Evolutionary conservation across 2,113 vertebrate species (phyloP), one percentile per base, ranked within the genome.

Genomic region (Epinephelus lanceolatus): DNA sequence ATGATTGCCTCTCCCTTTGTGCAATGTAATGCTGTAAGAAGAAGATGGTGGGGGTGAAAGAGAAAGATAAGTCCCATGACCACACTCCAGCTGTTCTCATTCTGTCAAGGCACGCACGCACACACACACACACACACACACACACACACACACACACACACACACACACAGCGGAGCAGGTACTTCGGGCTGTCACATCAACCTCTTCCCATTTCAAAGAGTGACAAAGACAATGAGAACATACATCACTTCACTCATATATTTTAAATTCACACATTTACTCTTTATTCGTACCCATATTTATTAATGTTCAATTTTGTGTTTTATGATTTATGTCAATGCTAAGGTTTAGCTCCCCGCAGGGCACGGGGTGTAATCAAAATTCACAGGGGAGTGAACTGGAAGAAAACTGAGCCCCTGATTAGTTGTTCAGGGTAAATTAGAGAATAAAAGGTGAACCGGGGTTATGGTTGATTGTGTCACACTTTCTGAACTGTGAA

Each of bases 1-100:
- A 15, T 59, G 66, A 49, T 62, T 70, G 40, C 33, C 27, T 55
- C 62, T 72, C 19, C 30, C 56, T 62, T 62, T 62, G 45, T 66
- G 66, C 8, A 82, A 49, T 37, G 55, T 25, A 21, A 73, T 55
- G 13, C 23, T 17, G 30, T 6, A 18, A 56, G 80, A 77, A 57
- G 33, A 56, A 27, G 40, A 71, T 30, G 47, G 17, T 6, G 25
- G 21, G 53, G 71, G 17, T 49, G 77, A 78, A 61, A 60, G 25
- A 65, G 52, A 67, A 53, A 65, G 21, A 57, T 25, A 71, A 56
- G 25, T 72, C 71, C 37, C 60, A 45, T 61, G 65, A 83, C 52
- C 55, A 60, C 52, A 60, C 17, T 78, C 61, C 47, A 73, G 63
- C 63, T 91, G 83, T 84, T 81, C 86, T 76, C 86, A 88, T 83